Percentiles rank a stretch among this genome's conserved stretches.
Conservation (phyloP, 2,888 invertebrate species). For the Thereva unica region DNA sequence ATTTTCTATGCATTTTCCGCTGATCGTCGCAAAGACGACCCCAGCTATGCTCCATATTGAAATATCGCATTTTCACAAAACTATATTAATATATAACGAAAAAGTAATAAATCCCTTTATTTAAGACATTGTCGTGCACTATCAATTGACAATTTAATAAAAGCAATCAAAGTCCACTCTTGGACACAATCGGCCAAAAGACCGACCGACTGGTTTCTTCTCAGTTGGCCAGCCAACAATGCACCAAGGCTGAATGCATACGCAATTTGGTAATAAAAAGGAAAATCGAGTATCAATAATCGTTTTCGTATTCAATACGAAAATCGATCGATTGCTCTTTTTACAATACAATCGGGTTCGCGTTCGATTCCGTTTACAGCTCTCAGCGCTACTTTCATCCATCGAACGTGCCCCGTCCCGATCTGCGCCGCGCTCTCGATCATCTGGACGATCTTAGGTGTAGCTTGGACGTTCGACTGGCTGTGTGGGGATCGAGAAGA, state of each 20-base stretch:
- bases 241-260: constrained; percentile 21
- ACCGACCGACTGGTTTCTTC: not conserved
- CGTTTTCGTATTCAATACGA: constrained; percentile 29
- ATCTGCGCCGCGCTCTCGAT: constrained; percentile 1
- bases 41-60: too few species aligned
- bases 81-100: too few species aligned
- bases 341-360: too few species aligned
- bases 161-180: constrained; percentile 23
- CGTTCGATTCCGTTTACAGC: not conserved
- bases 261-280: constrained; percentile 35
- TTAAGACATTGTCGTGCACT: constrained; percentile 28
- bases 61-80: too few species aligned
- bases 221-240: constrained; percentile 5
- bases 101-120: not conserved
- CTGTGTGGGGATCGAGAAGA: constrained; percentile 10
- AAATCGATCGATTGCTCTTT: too few species aligned
- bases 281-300: constrained; percentile 34
- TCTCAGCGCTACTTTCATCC: constrained; percentile 9
- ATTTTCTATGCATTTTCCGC: too few species aligned
- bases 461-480: constrained; percentile 4
- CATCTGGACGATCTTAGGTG: not conserved
- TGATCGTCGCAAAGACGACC: too few species aligned
- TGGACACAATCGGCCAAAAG: not conserved
- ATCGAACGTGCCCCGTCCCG: not conserved
- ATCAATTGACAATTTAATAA: constrained; percentile 34